These are phyloP conservation scores for Mycetomoellerius zeteki DNA, from an alignment of 1,140 invertebrate species.

Conservation along the genomic window DNA sequence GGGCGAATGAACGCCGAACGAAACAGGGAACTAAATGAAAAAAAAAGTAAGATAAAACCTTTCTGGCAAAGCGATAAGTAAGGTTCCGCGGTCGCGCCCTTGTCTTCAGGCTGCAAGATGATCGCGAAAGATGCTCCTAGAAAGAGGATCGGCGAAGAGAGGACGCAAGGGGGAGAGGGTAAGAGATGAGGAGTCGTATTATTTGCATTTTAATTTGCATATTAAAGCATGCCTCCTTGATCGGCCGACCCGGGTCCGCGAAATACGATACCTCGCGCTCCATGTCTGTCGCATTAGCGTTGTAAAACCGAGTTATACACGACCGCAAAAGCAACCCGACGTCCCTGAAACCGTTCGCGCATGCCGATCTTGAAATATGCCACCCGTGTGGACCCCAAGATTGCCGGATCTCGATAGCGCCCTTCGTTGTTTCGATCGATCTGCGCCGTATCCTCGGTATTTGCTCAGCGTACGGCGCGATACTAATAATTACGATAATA, in stretches of 20 bases:
- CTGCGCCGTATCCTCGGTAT: slow-evolving; percentile 48
- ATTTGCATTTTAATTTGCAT: slow-evolving; percentile 86
- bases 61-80: not conserved
- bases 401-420: slow-evolving; percentile 77
- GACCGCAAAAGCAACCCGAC: slow-evolving; percentile 85
- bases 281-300: slow-evolving; percentile 84
- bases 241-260: slow-evolving; percentile 74
- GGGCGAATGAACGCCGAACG: not conserved
- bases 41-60: slow-evolving; percentile 3
- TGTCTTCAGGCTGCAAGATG: slow-evolving; percentile 22
- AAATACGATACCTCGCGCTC: slow-evolving; percentile 82
- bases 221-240: slow-evolving; percentile 83
- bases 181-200: slow-evolving; percentile 62
- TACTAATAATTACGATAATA: slow-evolving; percentile 60
- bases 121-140: slow-evolving; percentile 26
- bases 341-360: slow-evolving; percentile 86
- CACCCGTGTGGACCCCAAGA: slow-evolving; percentile 80
- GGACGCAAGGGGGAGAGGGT: not conserved
- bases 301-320: slow-evolving; percentile 83
- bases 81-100: not conserved
- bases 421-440: slow-evolving; percentile 70
- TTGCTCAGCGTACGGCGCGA: slow-evolving; percentile 64
- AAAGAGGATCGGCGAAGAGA: slow-evolving; percentile 1
- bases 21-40: not conserved
- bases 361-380: slow-evolving; percentile 86